A percentile compares a stretch with the other conserved stretches of the same genome.
phyloP scores from a whole-genome alignment of 2,113 vertebrate genomes.

The Rhinolophus ferrumequinum region DNA sequence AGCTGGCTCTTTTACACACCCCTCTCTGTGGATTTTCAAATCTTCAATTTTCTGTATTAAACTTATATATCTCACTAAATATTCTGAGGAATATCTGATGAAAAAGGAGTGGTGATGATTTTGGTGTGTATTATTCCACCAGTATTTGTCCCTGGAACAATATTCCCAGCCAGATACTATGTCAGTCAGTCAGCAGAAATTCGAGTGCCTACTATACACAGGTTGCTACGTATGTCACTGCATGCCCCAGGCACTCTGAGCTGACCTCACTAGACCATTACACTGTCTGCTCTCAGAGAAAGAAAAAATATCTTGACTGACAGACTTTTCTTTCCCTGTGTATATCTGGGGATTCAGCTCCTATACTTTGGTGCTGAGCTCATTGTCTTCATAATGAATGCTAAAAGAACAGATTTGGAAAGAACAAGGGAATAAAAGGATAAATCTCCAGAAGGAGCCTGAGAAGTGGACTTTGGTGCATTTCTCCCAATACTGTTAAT shows the following conservation, averaged over 20 bases:
- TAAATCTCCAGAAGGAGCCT: conserved; percentile 62
- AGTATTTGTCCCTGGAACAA: background rate
- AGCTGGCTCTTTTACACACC: background rate
- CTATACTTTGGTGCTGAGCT: conserved; percentile 45
- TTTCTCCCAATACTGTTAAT: conserved; percentile 44
- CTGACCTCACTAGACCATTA: background rate
- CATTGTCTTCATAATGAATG: conserved; percentile 74
- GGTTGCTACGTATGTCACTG: background rate
- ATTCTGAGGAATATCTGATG: background rate
- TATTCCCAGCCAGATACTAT: background rate
- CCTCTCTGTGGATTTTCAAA: conserved; percentile 19
- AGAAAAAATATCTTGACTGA: conserved; percentile 56
- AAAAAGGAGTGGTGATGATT: background rate
- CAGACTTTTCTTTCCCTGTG: conserved; percentile 19
- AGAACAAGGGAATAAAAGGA: conserved; percentile 59
- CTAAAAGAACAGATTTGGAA: conserved; percentile 66
- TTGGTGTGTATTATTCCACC: background rate
- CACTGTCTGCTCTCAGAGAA: background rate
- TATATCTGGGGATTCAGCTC: conserved; percentile 48
- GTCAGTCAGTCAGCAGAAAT: background rate
- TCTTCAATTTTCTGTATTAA: background rate
- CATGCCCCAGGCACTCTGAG: background rate
- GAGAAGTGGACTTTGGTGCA: conserved; percentile 61
- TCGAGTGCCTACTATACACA: background rate
- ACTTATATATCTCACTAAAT: conserved; percentile 16